Conservation (phyloP, 2,113 vertebrate species). For the Equus quagga region DNA sequence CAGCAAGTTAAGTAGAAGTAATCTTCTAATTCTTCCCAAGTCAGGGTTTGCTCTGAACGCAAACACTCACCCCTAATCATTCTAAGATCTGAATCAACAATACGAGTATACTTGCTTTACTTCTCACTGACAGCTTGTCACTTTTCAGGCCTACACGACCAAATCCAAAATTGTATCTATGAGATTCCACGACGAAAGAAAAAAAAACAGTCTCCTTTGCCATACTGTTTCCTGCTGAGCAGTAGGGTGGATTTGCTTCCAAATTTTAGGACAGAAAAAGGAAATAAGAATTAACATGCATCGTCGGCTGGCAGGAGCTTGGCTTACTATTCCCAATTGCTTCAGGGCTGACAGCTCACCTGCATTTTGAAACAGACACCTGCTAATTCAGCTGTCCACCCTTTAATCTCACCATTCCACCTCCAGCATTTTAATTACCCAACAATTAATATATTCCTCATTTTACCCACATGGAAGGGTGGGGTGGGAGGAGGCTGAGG, state of each 20-base stretch:
- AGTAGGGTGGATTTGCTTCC: neutral
- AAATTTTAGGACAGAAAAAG: neutral
- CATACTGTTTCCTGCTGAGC: neutral
- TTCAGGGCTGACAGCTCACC: conserved; percentile 58
- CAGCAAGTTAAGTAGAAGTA: neutral
- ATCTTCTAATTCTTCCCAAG: neutral
- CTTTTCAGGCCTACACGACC: neutral
- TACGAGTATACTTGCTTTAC: neutral
- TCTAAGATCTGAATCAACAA: neutral
- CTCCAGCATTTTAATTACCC: conserved; percentile 44
- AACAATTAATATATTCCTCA: conserved; percentile 38
- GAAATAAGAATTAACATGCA: neutral
- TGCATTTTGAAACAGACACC: conserved; percentile 66
- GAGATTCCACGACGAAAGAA: conserved; percentile 6
- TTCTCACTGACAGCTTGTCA: neutral
- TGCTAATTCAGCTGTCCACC: conserved; percentile 30
- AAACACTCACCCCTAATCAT: neutral
- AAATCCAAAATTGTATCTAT: neutral
- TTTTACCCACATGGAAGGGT: neutral
- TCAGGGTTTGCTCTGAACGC: neutral
- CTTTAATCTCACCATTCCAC: conserved; percentile 67
- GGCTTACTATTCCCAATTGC: conserved; percentile 37
- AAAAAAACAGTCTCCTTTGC: neutral
- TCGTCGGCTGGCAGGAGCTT: conserved; percentile 14
- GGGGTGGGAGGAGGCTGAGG: neutral